Conservation (phyloP, 64 coral and sea anemone genomes). For the Astreopora myriophthalma region DNA sequence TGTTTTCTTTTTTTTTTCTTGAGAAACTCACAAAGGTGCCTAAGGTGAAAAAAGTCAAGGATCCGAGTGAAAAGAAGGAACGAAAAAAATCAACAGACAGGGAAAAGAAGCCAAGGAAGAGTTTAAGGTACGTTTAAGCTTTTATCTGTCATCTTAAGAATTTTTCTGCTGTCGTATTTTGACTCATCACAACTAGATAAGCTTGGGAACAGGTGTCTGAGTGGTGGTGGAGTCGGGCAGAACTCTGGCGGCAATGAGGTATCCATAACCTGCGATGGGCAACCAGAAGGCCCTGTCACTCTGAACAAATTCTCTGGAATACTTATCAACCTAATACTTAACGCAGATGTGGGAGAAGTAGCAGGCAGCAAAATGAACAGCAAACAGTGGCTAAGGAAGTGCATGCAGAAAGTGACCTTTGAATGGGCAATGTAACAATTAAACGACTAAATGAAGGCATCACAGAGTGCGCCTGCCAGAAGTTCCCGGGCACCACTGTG, state of each 20-base stretch:
- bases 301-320: neutral
- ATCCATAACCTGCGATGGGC: neutral
- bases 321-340: neutral
- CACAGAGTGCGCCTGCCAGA: too few relatives aligned
- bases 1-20: neutral
- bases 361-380: too few relatives aligned
- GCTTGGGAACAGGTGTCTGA: neutral
- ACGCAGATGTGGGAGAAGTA: neutral
- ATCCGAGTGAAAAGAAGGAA: constrained; percentile 83
- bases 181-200: too few relatives aligned
- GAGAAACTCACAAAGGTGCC: constrained; percentile 70
- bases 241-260: neutral
- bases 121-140: constrained; percentile 67
- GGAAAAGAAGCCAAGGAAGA: constrained; percentile 91
- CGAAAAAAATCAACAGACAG: constrained; percentile 79
- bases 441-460: too few relatives aligned
- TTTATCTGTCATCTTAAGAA: neutral
- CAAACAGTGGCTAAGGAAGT: too few relatives aligned
- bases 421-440: too few relatives aligned
- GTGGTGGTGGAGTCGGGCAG: neutral
- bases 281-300: neutral
- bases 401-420: too few relatives aligned
- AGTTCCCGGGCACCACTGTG: too few relatives aligned
- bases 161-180: too few relatives aligned
- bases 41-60: constrained; percentile 80